Evolutionary conservation across 2,797 vertebrate genomes (phyloP), one percentile per base, ranked within the genome.

Genomic region (Smutsia temminckii): DNA sequence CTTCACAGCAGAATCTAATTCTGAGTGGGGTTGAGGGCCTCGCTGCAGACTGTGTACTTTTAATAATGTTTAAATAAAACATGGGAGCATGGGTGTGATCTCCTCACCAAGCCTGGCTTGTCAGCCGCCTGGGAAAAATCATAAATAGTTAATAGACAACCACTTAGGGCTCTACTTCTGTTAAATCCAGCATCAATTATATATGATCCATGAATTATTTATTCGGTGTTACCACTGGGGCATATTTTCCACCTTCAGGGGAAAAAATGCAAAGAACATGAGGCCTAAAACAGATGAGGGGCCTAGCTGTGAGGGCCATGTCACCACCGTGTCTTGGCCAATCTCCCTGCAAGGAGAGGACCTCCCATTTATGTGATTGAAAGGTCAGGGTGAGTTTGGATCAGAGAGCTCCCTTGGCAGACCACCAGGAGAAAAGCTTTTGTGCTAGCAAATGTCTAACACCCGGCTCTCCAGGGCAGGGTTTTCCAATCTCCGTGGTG

Each of bases 131-230:
- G 78, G 72, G 74, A 5, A 95, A 78, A 88, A 93, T 90, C 97
- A 98, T 98, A 96, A 98, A 98, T 98, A 98, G 97, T 98, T 98
- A 98, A 98, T 97, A 91, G 97, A 88, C 93, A 98, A 96, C 97
- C 97, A 97, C 98, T 98, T 98, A 97, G 0, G 5, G 94, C 95
- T 96, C 97, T 95, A 85, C 97, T 98, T 97, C 95, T 95, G 94
- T 97, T 97, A 98, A 98, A 97, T 94, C 97, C 91, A 95, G 94
- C 97, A 97, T 98, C 97, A 97, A 98, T 98, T 98, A 98, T 98
- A 97, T 93, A 98, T 98, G 95, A 88, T 0, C 66, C 25, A 20
- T 98, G 97, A 98, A 98, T 98, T 98, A 98, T 98, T 98, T 96
- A 98, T 96, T 94, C 92, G 93, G 86, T 97, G 86, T 96, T 96